Percentiles rank a stretch among this genome's conserved stretches.
phyloP scores from a whole-genome alignment of 2,113 vertebrate genomes.

The Myiopsitta monachus region DNA sequence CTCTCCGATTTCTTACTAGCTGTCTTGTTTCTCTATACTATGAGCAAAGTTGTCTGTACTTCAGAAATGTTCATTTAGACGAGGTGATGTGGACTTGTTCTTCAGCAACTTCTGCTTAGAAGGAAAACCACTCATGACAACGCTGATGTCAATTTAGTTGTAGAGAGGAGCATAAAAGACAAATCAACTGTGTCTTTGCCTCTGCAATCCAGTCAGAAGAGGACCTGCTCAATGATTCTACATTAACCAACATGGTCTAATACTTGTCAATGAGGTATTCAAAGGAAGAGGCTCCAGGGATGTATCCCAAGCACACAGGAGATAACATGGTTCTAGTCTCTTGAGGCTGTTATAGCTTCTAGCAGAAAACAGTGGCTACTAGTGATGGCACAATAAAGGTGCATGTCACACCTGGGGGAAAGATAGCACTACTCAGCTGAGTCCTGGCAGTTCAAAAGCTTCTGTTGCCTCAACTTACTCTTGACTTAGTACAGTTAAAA shows the following conservation, averaged over 20 bases:
- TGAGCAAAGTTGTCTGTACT: not conserved
- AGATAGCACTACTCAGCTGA: not conserved
- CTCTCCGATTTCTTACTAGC: not conserved
- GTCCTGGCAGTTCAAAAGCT: not conserved
- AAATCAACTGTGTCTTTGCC: not conserved
- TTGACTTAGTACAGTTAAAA: not conserved
- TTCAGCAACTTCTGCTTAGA: not conserved
- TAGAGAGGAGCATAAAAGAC: not conserved
- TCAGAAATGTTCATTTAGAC: not conserved
- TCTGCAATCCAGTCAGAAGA: not conserved
- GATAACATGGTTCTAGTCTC: slow-evolving; percentile 1
- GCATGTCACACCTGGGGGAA: not conserved
- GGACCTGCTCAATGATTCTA: not conserved
- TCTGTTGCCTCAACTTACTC: not conserved
- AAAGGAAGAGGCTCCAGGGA: not conserved
- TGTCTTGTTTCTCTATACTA: not conserved
- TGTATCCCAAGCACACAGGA: not conserved
- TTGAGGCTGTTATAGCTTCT: not conserved
- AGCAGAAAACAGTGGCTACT: not conserved
- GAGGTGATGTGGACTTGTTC: not conserved
- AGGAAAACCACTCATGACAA: not conserved
- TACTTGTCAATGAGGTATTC: not conserved
- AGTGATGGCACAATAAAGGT: not conserved
- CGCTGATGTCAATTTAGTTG: not conserved
- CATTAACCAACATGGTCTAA: not conserved